Conservation (phyloP, 2,888 invertebrate genomes). For the Brenthis ino region DNA sequence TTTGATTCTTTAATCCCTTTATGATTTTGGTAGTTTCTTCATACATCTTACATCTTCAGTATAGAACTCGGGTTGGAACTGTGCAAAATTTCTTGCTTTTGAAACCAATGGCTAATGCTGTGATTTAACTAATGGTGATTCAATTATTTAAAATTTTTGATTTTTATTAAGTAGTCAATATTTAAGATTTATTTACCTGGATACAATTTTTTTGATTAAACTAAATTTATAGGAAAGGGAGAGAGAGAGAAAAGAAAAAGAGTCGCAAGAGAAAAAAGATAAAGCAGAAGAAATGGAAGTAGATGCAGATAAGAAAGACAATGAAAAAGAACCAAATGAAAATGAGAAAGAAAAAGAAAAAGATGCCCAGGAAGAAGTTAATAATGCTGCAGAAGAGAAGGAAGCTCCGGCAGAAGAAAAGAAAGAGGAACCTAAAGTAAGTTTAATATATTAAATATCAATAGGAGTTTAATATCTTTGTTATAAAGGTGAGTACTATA, state of each 20-base stretch:
- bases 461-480: no score
- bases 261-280: constrained; percentile 36
- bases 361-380: constrained; percentile 42
- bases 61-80: no score
- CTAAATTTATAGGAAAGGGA: constrained; percentile 54
- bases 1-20: no score
- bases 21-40: no score
- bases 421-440: constrained; percentile 42
- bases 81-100: no score
- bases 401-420: constrained; percentile 46
- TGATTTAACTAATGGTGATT: background rate
- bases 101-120: background rate
- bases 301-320: constrained; percentile 35
- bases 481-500: no score
- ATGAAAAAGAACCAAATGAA: constrained; percentile 38
- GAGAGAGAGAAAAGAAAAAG: constrained; percentile 48
- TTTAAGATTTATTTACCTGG: no score
- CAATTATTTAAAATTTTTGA: no score
- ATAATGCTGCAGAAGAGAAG: constrained; percentile 41
- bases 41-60: no score
- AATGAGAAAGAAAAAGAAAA: constrained; percentile 40
- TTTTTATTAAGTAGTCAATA: no score
- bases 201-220: background rate
- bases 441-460: background rate
- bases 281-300: constrained; percentile 43